Base-by-base conservation (phyloP, 1,140 invertebrate species). In the Bombus confusus region DNA sequence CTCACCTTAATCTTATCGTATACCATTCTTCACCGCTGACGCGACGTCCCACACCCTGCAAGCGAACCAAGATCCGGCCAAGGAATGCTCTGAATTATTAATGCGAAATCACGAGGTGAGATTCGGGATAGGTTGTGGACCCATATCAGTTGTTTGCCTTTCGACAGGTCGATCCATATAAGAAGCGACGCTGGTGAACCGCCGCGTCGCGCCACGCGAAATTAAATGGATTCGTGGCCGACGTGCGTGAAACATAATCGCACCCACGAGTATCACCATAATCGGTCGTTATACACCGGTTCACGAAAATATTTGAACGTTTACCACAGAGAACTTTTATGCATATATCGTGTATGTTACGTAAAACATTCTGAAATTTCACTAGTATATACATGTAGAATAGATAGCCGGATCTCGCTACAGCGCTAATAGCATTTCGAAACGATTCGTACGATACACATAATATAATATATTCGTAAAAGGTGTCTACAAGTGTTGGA, bases 261-360 rank as follows among this genome's bases (percentile, higher is more conserved):
- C 84, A 87, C 84, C 84, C 78, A 87, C 86, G 86, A 87, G 78
- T 77, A 86, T 72, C 37, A 15, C 86, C 78, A 76, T 86, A 87
- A 87, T 81, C 84, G 86, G 64, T 31, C 28, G 77, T 77, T 66
- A 34, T 34, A 22, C 47, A 52, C 6, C 22, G 47, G 18, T n/a
- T 62, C 3, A 62, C 28, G 28, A 62, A n/a, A 62, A n/a, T 62
- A 62, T 62, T 62, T 62, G 3, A 62, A 62, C 12, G 13, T 2
- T n/a, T 62, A n/a, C 59, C 28, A n/a, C 4, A n/a, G 28, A n/a
- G 28, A 13, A 13, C 28, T 5, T 10, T n/a, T 62, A 13, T 13
- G 28, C 28, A n/a, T 62, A 13, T 62, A 28, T 28, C 59, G 59
- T n/a, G 4, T n/a, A 13, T 4, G 3, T 62, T 62, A n/a, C 28